These are phyloP conservation scores for Campopleginae sp. DNA, from an alignment of 2,888 invertebrate species.

Conservation along the genomic window DNA sequence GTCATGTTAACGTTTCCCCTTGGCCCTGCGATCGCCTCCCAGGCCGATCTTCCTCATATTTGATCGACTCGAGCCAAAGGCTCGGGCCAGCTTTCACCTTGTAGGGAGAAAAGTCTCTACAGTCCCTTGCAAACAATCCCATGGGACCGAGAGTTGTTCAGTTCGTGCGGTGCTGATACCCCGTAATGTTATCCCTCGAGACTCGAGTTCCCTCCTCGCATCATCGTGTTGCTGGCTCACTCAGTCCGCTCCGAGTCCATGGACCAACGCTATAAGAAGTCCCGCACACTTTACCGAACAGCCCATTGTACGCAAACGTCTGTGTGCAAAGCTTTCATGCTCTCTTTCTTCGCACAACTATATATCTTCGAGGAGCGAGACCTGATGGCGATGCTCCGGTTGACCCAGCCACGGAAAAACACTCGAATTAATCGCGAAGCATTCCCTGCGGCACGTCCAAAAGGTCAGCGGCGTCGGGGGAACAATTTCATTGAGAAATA, in stretches of 20 bases:
- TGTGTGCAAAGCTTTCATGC: constrained; percentile 12
- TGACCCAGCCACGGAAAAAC: constrained; percentile 78
- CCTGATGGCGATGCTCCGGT: constrained; percentile 1
- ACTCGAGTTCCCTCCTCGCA: constrained; percentile 61
- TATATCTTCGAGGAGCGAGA: not conserved
- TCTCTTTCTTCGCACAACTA: constrained; percentile 17
- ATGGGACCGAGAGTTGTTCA: constrained; percentile 74
- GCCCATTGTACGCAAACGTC: constrained; percentile 61
- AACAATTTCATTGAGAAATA: constrained; percentile 15
- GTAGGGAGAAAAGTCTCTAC: constrained; percentile 63
- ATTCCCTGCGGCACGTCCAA: constrained; percentile 82
- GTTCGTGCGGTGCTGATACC: constrained; percentile 83
- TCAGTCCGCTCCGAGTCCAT: constrained; percentile 19
- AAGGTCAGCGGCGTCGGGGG: constrained; percentile 79
- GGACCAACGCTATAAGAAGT: constrained; percentile 19
- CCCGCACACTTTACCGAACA: constrained; percentile 40
- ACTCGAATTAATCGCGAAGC: constrained; percentile 83
- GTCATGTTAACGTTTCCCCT: constrained; percentile 38
- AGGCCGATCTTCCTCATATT: constrained; percentile 83
- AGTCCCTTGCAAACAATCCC: constrained; percentile 53
- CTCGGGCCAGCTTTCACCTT: constrained; percentile 80
- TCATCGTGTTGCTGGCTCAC: constrained; percentile 42
- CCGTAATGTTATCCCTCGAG: constrained; percentile 81
- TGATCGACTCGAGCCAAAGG: constrained; percentile 73
- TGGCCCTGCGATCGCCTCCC: constrained; percentile 14